Evolutionary conservation across 1,140 invertebrate genomes (phyloP), one percentile per base, ranked within the genome.

Genomic region (Eupeodes corollae): DNA sequence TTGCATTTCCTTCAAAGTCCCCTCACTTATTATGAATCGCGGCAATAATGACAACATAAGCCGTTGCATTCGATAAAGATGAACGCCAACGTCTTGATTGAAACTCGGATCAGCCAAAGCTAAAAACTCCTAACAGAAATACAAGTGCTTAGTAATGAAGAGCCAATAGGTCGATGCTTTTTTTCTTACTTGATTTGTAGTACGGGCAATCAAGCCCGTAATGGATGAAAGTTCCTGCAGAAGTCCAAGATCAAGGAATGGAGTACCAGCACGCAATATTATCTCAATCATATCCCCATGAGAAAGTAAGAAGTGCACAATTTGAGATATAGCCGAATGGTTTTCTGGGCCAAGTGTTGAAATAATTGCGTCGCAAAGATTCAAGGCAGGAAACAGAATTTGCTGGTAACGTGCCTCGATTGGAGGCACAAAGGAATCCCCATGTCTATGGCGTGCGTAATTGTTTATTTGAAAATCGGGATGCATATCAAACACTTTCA

Each of bases 291-390:
- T 81, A 52, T 92, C 88, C 31, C 81, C 70, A 66, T 93, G 88
- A 43, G 81, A 81, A 39, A 90, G 75, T 26, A 93, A 61, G 52
- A 89, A 84, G 50, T 85, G 80, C 38, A 85, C 77, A 33, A 90
- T 76, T 70, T 91, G 87, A 16, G 82, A 70, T 1, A 85, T 78
- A 40, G 83, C 86, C 56, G 83, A 80, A 67, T 82, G 79, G 71
- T 93, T 92, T 48, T 85, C 78, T 0, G 80, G 76, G 33, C 89
- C 88, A 8, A 92, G 70, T 0, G 87, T 84, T 3, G 85, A 88
- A 2, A 93, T 69, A 16, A 93, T 64, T 11, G 84, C 81, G 59
- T 88, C 81, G 65, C 87, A 91, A 3, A 93, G 68, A 52, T 81
- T 75, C 18, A 92, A 61, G 18, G 84, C 82, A 0, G 88, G 86